phyloP scores from a whole-genome alignment of 2,888 invertebrate species.

The Notodonta dromedarius region DNA sequence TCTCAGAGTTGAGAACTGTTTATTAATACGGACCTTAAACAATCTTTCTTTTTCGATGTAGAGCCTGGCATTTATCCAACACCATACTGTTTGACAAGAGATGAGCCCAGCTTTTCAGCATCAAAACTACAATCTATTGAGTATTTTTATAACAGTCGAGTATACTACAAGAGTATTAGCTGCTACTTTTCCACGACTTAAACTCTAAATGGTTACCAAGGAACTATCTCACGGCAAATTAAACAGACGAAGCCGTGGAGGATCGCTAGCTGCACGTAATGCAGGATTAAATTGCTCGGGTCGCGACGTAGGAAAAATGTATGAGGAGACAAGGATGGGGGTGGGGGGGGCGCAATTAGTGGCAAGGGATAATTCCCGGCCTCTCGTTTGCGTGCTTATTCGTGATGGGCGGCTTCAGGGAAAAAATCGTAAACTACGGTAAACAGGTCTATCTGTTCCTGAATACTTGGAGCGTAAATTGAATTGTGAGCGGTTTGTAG shows the following conservation, averaged over 20 bases:
- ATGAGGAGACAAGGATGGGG: constrained; percentile 36
- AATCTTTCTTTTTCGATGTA: too few relatives aligned
- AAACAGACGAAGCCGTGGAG: background rate
- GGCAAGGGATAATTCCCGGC: constrained; percentile 40
- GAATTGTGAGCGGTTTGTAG: background rate
- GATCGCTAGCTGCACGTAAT: constrained; percentile 29
- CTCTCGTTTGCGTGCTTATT: constrained; percentile 44
- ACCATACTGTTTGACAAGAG: too few relatives aligned
- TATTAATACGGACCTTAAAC: too few relatives aligned
- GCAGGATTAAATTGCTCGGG: constrained; percentile 55
- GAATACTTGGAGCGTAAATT: constrained; percentile 6
- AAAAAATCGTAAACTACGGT: constrained; percentile 31
- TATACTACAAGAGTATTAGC: background rate
- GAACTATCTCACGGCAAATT: background rate
- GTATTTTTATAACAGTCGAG: background rate
- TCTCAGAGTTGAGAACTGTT: too few relatives aligned
- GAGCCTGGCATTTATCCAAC: too few relatives aligned
- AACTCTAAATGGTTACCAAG: background rate
- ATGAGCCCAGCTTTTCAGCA: too few relatives aligned
- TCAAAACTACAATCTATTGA: too few relatives aligned
- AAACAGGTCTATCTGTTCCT: constrained; percentile 32
- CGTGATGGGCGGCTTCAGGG: constrained; percentile 26
- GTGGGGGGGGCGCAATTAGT: constrained; percentile 44
- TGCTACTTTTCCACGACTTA: background rate
- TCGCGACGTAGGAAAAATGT: constrained; percentile 53